Base-by-base conservation (phyloP, 2,797 vertebrate genomes). In the Salmo trutta region DNA sequence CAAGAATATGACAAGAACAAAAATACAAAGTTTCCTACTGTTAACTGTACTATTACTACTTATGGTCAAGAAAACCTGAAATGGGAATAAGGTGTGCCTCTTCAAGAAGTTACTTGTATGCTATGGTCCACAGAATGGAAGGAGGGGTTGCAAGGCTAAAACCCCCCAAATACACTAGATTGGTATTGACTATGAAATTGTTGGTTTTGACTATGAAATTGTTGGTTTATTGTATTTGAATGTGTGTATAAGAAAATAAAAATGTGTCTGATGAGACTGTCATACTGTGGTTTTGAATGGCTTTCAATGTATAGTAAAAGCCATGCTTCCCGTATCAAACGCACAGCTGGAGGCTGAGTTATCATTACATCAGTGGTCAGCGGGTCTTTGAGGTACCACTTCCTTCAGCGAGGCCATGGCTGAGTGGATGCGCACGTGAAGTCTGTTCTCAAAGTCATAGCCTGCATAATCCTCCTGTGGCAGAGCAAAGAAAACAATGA, bases 391-490 rank as follows among this genome's bases (percentile, higher is more conserved):
- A 36, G 95, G 96, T 75, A 95, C 95, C 77, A 96, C 91, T 71
- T 97, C 95, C 85, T 87, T 94, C 75, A 95, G 83, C 5, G 97
- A 97, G 59, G 97, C 97, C 71, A 99, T 94, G 41, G 98, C 98
- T 5, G 98, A 97, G 0, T 99, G 98, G 81, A 99, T 98, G 65
- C 98, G 97, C 70, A 99, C 97, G 5, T 99, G 98, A 89, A 99
- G 92, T 90, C 98, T 94, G 95, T 99, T 99, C 89, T 99, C 98
- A 91, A 99, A 99, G 91, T 99, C 98, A 76, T 99, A 99, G 84
- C 97, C 98, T 5, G 93, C 91, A 54, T 95, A 99, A 77, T 98
- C 96, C 90, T 99, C 98, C 98, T 99, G 15, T 19, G 31, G 66
- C 14, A 68, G 66, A 33, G 29, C 15, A 68, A 4, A 68, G 3